Percentiles rank a stretch among this genome's conserved stretches.
Evolutionary conservation across 2,888 invertebrate genomes (phyloP).

Genomic region (Chalcis sispes): DNA sequence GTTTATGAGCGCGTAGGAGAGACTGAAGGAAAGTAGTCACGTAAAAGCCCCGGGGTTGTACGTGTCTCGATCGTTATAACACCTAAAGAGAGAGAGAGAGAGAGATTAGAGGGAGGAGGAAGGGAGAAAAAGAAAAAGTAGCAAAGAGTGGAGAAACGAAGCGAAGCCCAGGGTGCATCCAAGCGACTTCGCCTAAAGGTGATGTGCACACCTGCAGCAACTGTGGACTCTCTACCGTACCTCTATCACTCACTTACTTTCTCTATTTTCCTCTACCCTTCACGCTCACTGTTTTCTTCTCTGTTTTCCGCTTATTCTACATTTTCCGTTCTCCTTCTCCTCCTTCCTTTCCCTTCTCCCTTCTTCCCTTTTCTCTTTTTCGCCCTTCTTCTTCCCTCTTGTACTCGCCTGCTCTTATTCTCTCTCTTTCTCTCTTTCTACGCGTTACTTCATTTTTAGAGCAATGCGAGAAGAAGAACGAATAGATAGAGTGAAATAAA

Average conservation of each 20-base stretch:
- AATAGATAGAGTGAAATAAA: slow-evolving; percentile 50
- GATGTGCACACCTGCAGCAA: slow-evolving; percentile 7
- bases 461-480: background rate
- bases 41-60: slow-evolving; percentile 54
- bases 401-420: background rate
- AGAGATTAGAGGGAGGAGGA: slow-evolving; percentile 1
- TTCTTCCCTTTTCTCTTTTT: too few relatives aligned
- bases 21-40: slow-evolving; percentile 49
- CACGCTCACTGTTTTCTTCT: too few relatives aligned
- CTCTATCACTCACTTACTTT: too few relatives aligned
- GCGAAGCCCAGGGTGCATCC: slow-evolving; percentile 2
- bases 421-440: too few relatives aligned
- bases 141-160: background rate
- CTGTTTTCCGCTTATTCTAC: too few relatives aligned
- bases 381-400: background rate
- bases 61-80: slow-evolving; percentile 58
- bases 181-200: background rate
- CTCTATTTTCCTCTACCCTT: too few relatives aligned
- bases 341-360: background rate
- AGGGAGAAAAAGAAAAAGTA: too few relatives aligned
- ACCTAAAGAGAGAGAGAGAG: too few relatives aligned
- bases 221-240: too few relatives aligned
- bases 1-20: slow-evolving; percentile 10
- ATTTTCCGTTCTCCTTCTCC: background rate
- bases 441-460: too few relatives aligned